A percentile compares a stretch with the other conserved stretches of the same genome.
Evolutionary conservation across 2,888 invertebrate genomes (phyloP).

Genomic region (Helleia helle): DNA sequence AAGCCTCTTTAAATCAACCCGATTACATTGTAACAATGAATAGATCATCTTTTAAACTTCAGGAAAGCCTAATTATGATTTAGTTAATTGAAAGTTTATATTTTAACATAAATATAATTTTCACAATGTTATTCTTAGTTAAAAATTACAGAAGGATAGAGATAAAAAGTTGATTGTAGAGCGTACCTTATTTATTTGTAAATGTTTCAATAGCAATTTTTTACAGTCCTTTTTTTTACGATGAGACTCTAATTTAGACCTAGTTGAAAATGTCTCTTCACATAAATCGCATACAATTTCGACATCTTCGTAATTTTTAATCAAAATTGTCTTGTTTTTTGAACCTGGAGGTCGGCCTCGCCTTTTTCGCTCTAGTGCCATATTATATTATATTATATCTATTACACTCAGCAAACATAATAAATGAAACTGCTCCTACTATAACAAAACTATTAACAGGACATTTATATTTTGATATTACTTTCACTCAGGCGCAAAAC

Average conservation of each 20-base stretch:
- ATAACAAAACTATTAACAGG: slow-evolving; percentile 20
- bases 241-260: slow-evolving; percentile 6
- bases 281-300: slow-evolving; percentile 13
- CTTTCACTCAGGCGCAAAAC: slow-evolving; percentile 61
- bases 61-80: no score
- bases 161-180: no score
- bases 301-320: slow-evolving; percentile 19
- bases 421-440: slow-evolving; percentile 28
- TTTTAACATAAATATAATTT: no score
- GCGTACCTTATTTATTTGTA: slow-evolving; percentile 6
- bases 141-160: no score
- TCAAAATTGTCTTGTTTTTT: slow-evolving; percentile 30
- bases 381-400: slow-evolving; percentile 21
- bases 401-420: slow-evolving; percentile 12
- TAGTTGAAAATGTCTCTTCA: slow-evolving; percentile 12
- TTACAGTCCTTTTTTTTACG: background rate
- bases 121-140: no score
- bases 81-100: no score
- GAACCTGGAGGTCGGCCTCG: slow-evolving; percentile 33
- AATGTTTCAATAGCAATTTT: background rate
- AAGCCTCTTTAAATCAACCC: no score
- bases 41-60: no score
- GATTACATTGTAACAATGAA: no score
- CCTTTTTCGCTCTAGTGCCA: slow-evolving; percentile 51
- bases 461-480: slow-evolving; percentile 53